A percentile compares a stretch with the other conserved stretches of the same genome.
phyloP scores from a whole-genome alignment of 2,888 invertebrate genomes.

The Fissipunctia ypsillon region DNA sequence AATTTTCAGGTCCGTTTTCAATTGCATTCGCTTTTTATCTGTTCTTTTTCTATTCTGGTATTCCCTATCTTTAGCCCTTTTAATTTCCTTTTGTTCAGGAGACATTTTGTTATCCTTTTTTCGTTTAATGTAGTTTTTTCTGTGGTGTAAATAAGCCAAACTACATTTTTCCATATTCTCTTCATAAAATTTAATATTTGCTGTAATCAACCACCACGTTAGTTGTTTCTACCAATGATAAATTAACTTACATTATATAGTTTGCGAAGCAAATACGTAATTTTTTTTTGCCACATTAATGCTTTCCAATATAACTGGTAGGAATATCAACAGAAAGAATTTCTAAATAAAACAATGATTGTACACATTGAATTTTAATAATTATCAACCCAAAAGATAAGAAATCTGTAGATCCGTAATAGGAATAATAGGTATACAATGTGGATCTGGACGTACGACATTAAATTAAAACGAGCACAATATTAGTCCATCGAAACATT shows the following conservation, averaged over 20 bases:
- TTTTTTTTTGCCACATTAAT: not conserved
- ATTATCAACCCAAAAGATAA: not conserved
- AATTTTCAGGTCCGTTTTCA: not conserved
- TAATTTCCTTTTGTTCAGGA: slow-evolving; percentile 63
- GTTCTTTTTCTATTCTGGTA: slow-evolving; percentile 52
- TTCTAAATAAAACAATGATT: slow-evolving; percentile 15
- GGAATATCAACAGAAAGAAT: not conserved
- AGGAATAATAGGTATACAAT: no score
- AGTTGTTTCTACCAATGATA: not conserved
- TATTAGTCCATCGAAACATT: no score
- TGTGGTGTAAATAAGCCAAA: slow-evolving; percentile 59
- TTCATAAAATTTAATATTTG: slow-evolving; percentile 49
- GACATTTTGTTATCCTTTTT: slow-evolving; percentile 66
- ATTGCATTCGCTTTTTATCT: not conserved
- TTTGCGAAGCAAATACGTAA: not conserved
- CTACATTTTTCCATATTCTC: slow-evolving; percentile 50
- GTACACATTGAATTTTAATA: not conserved
- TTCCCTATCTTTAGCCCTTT: slow-evolving; percentile 62
- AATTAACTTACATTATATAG: not conserved
- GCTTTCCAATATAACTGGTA: not conserved
- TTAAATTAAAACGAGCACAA: no score
- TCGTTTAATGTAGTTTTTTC: slow-evolving; percentile 63
- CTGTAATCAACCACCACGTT: slow-evolving; percentile 32
- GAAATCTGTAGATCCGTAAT: not conserved
- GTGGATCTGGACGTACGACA: no score